Base-by-base conservation (phyloP, 2,888 invertebrate genomes). In the Hymenopus coronatus region DNA sequence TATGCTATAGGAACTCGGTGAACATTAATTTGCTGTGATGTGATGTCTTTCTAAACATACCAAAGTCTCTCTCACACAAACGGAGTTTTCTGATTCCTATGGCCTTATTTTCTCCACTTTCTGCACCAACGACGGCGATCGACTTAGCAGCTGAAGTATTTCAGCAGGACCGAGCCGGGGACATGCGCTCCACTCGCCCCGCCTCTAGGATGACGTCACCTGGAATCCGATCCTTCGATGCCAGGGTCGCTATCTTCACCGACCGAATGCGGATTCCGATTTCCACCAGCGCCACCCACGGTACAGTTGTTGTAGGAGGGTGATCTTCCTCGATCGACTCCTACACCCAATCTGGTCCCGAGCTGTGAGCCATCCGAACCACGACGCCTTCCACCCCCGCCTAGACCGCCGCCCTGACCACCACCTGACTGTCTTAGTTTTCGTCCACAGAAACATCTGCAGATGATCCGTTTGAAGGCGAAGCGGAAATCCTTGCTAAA, bases 401-500 rank as follows among this genome's bases (percentile, higher is more conserved):
- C 46, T 54, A 27, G 33, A 14, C 33, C 84, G 30, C 87, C 87
- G 6, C 54, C 3, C 54, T 20, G 54, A 70, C 54, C 54, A 20
- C 54, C 54, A 12, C 33, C 82, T 33, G n/a, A 40, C 3, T 70
- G 81, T 40, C 28, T 87, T n/a, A 87, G 30, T 27, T 87, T 87
- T 54, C 33, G 82, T 15, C 82, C 84, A 84, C 90, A 90, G 81
- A 90, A 86, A 40, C 90, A 90, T 27, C 89, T 70, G 88, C 95
- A 93, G 97, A 97, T 93, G 91, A 99, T 98, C 91, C 97, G 96
- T 93, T 98, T 98, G 94, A 99, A 99, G 33, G 98, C 98, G 92
- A 97, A 97, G 90, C 98, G 96, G 94, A 98, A 99, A 94, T 99
- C 98, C 93, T 98, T 97, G 87, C 98, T 98, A 94, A 98, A 98